These are phyloP conservation scores for Timema cristinae DNA, from an alignment of 2,888 invertebrate species.

Conservation along the genomic window DNA sequence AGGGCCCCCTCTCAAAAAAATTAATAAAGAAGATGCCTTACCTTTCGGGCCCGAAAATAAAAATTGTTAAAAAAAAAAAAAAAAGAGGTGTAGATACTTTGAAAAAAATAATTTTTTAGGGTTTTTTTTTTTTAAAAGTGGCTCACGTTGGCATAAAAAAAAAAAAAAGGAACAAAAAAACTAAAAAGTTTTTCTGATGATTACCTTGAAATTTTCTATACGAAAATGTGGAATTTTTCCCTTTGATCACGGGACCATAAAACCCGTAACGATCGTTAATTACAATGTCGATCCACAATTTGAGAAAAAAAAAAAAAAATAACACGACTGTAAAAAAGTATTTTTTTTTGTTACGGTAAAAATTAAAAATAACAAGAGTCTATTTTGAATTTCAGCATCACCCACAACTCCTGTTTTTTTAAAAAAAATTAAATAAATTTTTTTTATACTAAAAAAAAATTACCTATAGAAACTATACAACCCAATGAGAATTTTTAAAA, in stretches of 20 bases:
- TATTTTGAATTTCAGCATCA: no score
- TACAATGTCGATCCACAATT: constrained; percentile 14
- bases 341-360: no score
- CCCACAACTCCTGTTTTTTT: no score
- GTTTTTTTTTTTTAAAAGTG: neutral
- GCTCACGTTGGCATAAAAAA: neutral
- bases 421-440: no score
- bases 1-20: no score
- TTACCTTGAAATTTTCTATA: constrained; percentile 28
- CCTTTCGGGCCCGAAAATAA: neutral
- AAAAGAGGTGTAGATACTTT: neutral
- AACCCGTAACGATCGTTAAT: constrained; percentile 22
- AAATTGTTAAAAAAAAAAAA: neutral
- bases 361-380: no score
- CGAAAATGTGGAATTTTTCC: constrained; percentile 21
- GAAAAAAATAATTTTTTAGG: neutral
- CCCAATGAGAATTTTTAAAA: no score
- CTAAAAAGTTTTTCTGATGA: neutral
- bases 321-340: no score
- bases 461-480: no score
- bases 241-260: constrained; percentile 24
- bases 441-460: no score
- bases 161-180: constrained; percentile 2
- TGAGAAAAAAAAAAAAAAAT: neutral
- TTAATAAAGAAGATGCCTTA: no score